Evolutionary conservation across 2,113 vertebrate genomes (phyloP).

Genomic region (Ceyx cyanopectus): DNA sequence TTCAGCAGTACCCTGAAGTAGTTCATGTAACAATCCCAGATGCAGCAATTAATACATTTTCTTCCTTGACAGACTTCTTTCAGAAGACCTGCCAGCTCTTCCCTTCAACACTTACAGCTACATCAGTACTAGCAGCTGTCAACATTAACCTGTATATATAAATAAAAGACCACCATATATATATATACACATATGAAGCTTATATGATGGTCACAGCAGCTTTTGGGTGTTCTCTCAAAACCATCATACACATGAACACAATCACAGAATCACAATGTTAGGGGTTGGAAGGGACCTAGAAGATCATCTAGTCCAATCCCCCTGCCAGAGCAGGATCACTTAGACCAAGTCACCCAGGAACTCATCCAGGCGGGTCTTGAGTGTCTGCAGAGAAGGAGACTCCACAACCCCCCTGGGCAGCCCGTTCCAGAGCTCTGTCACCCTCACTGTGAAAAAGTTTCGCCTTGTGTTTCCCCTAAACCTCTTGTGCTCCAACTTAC

Average conservation of each 20-base stretch:
- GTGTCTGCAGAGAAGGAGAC: too few relatives aligned
- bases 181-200: neutral
- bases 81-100: neutral
- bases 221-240: neutral
- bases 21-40: neutral
- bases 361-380: too few relatives aligned
- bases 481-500: too few relatives aligned
- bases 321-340: too few relatives aligned
- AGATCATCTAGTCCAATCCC: too few relatives aligned
- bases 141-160: neutral
- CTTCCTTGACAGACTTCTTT: neutral
- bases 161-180: neutral
- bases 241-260: neutral
- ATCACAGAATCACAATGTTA: too few relatives aligned
- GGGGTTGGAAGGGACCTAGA: too few relatives aligned
- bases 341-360: too few relatives aligned
- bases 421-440: too few relatives aligned
- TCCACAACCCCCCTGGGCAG: too few relatives aligned
- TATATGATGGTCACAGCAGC: neutral
- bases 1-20: neutral
- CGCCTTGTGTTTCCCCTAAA: too few relatives aligned
- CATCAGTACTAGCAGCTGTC: neutral
- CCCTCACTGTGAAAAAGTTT: too few relatives aligned
- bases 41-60: neutral
- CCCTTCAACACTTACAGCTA: neutral